Percentiles rank a stretch among this genome's conserved stretches.
Conservation (phyloP, 2,113 vertebrate species). For the Callospermophilus lateralis region DNA sequence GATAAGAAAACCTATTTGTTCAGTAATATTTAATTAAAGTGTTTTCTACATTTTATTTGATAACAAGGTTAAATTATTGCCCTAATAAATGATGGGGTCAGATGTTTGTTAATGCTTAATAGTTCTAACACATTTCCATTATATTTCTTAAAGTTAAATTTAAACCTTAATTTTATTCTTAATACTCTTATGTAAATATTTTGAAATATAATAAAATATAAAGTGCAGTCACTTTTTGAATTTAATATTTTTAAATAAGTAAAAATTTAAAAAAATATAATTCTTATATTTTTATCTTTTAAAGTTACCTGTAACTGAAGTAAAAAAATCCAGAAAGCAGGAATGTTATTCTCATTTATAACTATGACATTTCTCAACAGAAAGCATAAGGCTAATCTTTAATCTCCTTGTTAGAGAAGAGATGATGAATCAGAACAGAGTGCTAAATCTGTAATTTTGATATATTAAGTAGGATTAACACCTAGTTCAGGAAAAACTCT, state of each 20-base stretch:
- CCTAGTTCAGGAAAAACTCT: conserved; percentile 3
- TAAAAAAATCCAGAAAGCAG: conserved; percentile 40
- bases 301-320: conserved; percentile 24
- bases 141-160: conserved; percentile 24
- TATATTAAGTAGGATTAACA: conserved; percentile 78
- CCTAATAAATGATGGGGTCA: conserved; percentile 55
- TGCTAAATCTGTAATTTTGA: conserved; percentile 71
- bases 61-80: neutral
- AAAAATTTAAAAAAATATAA: neutral
- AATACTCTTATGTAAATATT: neutral
- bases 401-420: conserved; percentile 55
- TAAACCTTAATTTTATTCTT: neutral
- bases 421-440: conserved; percentile 55
- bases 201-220: too few species aligned
- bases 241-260: neutral
- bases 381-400: conserved; percentile 67
- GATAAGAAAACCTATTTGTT: conserved; percentile 62
- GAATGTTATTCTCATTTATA: conserved; percentile 76
- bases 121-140: neutral
- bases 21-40: conserved; percentile 2
- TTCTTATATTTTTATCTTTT: conserved; percentile 50
- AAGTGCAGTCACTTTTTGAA: neutral
- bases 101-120: neutral
- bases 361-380: conserved; percentile 62
- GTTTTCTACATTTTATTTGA: neutral